A percentile compares a stretch with the other conserved stretches of the same genome.
Evolutionary conservation across 2,888 invertebrate genomes (phyloP).

Genomic region (Belgica antarctica): DNA sequence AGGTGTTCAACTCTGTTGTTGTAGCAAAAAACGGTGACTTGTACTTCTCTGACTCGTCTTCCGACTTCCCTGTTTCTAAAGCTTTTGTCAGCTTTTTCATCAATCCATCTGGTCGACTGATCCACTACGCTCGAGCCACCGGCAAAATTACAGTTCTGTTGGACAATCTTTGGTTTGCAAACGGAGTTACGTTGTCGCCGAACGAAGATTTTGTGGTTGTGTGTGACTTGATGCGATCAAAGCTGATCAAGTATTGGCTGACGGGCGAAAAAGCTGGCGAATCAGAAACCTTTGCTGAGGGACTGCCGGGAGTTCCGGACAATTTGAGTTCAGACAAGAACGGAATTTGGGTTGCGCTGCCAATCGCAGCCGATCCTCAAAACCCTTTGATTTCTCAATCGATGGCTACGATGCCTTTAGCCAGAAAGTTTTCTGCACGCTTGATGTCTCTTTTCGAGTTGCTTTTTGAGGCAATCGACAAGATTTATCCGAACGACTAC

Average conservation of each 20-base stretch:
- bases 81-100: slow-evolving; percentile 65
- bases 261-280: slow-evolving; percentile 76
- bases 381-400: slow-evolving; percentile 60
- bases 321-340: slow-evolving; percentile 62
- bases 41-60: slow-evolving; percentile 84
- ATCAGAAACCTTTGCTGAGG: slow-evolving; percentile 75
- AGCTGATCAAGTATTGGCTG: slow-evolving; percentile 72
- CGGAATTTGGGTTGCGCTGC: slow-evolving; percentile 66
- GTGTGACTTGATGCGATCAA: slow-evolving; percentile 65
- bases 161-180: slow-evolving; percentile 78
- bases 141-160: slow-evolving; percentile 74
- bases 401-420: slow-evolving; percentile 62
- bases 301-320: slow-evolving; percentile 64
- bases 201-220: slow-evolving; percentile 80
- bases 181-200: slow-evolving; percentile 79
- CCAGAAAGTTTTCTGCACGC: slow-evolving; percentile 66
- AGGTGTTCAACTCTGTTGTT: slow-evolving; percentile 72
- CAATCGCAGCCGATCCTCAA: slow-evolving; percentile 58
- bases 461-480: slow-evolving; percentile 64
- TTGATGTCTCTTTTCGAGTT: slow-evolving; percentile 61
- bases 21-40: slow-evolving; percentile 77
- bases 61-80: slow-evolving; percentile 70
- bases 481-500: slow-evolving; percentile 64
- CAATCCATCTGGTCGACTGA: slow-evolving; percentile 79
- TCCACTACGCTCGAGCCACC: slow-evolving; percentile 75